phyloP scores from a whole-genome alignment of 1,140 invertebrate genomes.

The Ericerus pela region DNA sequence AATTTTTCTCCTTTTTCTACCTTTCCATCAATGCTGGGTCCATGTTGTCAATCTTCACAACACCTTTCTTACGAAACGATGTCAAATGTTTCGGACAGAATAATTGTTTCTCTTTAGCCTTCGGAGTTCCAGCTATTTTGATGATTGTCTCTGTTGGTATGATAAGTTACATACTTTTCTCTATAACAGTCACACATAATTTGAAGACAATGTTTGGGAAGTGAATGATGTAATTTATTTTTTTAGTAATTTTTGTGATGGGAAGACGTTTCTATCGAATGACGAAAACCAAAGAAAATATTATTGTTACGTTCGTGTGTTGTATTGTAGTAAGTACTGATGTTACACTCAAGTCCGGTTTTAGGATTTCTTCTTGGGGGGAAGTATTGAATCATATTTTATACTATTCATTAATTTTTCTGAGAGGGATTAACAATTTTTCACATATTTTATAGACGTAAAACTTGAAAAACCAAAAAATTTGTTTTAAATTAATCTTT shows the following conservation, averaged over 20 bases:
- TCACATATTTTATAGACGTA: too few species aligned
- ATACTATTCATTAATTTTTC: too few species aligned
- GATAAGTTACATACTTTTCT: constrained; percentile 20
- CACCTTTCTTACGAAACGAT: constrained; percentile 69
- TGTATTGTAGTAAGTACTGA: constrained; percentile 31
- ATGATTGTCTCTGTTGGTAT: constrained; percentile 68
- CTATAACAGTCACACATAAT: too few species aligned
- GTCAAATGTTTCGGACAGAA: constrained; percentile 65
- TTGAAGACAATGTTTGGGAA: too few species aligned
- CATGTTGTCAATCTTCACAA: constrained; percentile 74
- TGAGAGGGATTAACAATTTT: too few species aligned
- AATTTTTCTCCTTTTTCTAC: constrained; percentile 89
- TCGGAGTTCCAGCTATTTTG: constrained; percentile 73
- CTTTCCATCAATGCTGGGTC: constrained; percentile 86
- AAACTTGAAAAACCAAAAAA: too few species aligned
- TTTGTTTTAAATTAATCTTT: too few species aligned
- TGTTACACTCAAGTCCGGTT: constrained; percentile 28
- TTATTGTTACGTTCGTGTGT: constrained; percentile 46
- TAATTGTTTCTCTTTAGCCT: constrained; percentile 79
- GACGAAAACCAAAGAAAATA: constrained; percentile 48
- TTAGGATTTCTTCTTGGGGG: too few species aligned
- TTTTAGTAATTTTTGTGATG: constrained; percentile 46
- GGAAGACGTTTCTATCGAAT: constrained; percentile 52
- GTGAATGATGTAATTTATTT: neutral
- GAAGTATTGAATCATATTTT: too few species aligned